Evolutionary conservation across 2,797 vertebrate genomes (phyloP).

Genomic region (Fundulus diaphanus): DNA sequence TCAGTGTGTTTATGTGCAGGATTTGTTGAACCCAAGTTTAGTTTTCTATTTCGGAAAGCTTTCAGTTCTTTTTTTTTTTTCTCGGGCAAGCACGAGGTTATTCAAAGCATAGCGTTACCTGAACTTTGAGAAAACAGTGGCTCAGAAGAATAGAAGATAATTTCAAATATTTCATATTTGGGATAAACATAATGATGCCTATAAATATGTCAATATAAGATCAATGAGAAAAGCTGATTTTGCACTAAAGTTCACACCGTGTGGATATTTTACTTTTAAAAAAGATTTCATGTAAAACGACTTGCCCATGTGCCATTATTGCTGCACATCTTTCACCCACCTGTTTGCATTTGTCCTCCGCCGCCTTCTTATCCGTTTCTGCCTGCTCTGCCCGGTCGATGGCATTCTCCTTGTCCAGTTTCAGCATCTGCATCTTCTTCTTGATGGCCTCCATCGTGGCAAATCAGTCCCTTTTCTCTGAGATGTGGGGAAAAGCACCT

Average conservation of each 20-base stretch:
- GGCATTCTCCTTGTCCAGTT: conserved; percentile 95
- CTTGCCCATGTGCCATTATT: not conserved
- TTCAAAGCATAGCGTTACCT: not conserved
- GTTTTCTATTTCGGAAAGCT: not conserved
- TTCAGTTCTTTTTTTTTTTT: not conserved
- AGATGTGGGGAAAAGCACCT: conserved; percentile 34
- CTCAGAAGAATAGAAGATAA: not conserved
- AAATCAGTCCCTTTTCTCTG: conserved; percentile 11
- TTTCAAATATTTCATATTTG: conserved; percentile 1
- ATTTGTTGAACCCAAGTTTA: not conserved
- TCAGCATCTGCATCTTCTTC: conserved; percentile 99
- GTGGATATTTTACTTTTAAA: not conserved
- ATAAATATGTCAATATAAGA: conserved; percentile 14
- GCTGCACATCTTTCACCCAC: conserved; percentile 70
- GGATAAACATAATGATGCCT: not conserved
- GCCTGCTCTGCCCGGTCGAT: conserved; percentile 94
- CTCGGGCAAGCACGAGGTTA: not conserved
- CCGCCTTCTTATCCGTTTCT: conserved; percentile 92
- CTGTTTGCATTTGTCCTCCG: conserved; percentile 94
- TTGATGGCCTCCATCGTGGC: conserved; percentile 95
- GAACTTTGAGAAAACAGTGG: conserved; percentile 8
- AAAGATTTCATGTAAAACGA: not conserved
- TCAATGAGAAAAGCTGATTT: conserved; percentile 18
- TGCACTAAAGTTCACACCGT: not conserved
- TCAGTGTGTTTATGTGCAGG: not conserved